Evolutionary conservation across 2,797 vertebrate species (phyloP).

Genomic region (Cetoscarus ocellatus): DNA sequence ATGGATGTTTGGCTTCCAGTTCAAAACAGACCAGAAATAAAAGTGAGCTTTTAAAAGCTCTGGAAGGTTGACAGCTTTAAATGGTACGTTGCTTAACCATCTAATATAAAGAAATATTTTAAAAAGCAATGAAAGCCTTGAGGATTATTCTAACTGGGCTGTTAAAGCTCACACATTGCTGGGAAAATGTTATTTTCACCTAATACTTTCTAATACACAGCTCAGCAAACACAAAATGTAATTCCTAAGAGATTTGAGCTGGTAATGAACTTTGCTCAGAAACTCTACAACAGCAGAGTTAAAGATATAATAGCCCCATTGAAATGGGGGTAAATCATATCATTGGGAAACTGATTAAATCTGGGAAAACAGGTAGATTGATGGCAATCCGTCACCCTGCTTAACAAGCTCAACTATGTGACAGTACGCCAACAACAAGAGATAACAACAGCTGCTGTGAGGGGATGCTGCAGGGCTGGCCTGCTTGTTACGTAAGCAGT

Average conservation of each 20-base stretch:
- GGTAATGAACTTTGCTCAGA: constrained; percentile 38
- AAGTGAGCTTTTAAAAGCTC: constrained; percentile 1
- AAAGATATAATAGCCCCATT: constrained; percentile 50
- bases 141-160: background rate
- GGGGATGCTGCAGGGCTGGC: background rate
- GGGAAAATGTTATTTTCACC: background rate
- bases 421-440: constrained; percentile 10
- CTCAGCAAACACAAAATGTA: constrained; percentile 34
- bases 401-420: constrained; percentile 32
- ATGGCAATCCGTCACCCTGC: constrained; percentile 24
- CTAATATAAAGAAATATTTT: background rate
- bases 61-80: background rate
- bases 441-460: background rate
- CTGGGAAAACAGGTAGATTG: constrained; percentile 20
- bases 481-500: constrained; percentile 15
- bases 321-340: constrained; percentile 38
- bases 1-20: constrained; percentile 17
- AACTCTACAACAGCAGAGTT: constrained; percentile 27
- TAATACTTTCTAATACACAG: constrained; percentile 27
- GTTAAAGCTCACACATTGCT: background rate
- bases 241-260: constrained; percentile 36
- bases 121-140: constrained; percentile 2
- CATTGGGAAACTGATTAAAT: constrained; percentile 48
- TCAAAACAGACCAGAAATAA: constrained; percentile 31
- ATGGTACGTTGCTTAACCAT: background rate